Conservation (phyloP, 2,113 vertebrate species). For the Nannospalax galili region DNA sequence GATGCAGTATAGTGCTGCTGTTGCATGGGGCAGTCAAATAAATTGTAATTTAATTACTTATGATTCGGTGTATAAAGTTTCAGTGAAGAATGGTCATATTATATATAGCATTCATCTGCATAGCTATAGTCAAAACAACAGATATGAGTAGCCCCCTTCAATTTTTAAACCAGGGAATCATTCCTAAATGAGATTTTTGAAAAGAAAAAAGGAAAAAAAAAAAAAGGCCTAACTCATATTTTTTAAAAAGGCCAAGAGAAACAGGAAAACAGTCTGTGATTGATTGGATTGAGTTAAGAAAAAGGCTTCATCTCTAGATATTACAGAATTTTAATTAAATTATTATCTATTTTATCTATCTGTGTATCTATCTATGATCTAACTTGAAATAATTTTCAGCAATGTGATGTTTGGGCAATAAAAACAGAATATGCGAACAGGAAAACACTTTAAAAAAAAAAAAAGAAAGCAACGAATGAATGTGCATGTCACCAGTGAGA, state of each 20-base stretch:
- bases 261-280: neutral
- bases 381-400: neutral
- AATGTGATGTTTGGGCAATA: slow-evolving; percentile 49
- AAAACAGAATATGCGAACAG: neutral
- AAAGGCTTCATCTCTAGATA: neutral
- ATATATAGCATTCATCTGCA: neutral
- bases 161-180: neutral
- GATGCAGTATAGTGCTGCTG: too few species aligned
- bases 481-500: neutral
- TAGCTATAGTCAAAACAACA: slow-evolving; percentile 9
- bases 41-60: neutral
- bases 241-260: slow-evolving; percentile 20
- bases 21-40: neutral
- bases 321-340: neutral
- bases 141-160: neutral
- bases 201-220: neutral
- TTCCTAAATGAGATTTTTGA: neutral
- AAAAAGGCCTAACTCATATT: neutral
- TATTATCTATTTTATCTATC: neutral
- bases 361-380: neutral
- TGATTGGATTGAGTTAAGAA: neutral
- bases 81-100: neutral
- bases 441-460: neutral
- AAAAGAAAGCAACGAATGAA: slow-evolving; percentile 62
- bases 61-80: neutral